Conservation (phyloP, 2,113 vertebrate species). For the Ondatra zibethicus region DNA sequence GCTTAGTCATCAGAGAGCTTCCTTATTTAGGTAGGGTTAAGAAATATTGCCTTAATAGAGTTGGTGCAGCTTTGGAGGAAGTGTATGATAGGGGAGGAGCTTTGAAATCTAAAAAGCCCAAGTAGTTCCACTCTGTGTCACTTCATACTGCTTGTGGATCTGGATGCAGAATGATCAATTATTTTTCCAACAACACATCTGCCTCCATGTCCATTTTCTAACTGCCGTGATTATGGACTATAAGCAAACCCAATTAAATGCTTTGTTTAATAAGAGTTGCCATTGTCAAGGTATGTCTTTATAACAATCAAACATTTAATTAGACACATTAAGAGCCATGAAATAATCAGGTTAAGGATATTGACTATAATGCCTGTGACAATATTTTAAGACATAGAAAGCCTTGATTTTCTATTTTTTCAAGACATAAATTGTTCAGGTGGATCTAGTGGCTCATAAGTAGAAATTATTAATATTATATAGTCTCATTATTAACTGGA, state of each 20-base stretch:
- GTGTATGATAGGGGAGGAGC: rapidly evolving
- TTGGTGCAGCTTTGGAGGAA: not conserved
- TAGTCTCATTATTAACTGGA: not conserved
- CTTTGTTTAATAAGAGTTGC: not conserved
- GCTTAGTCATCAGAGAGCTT: not conserved
- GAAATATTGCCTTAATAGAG: not conserved
- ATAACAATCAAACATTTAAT: not conserved
- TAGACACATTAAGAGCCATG: not conserved
- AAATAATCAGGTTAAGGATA: not conserved
- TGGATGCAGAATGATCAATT: not conserved
- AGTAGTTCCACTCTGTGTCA: not conserved
- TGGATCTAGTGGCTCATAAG: not conserved
- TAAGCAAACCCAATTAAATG: not conserved
- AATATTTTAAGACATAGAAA: not conserved
- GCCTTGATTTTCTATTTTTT: not conserved
- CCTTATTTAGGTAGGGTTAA: no score
- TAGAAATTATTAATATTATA: not conserved
- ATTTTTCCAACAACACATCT: not conserved
- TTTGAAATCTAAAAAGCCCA: not conserved
- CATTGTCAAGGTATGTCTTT: not conserved
- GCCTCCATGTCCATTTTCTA: not conserved
- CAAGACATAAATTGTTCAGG: not conserved
- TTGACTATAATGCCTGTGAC: not conserved
- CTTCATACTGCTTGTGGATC: not conserved
- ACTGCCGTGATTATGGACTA: not conserved